These are phyloP conservation scores for Pygoscelis antarcticus DNA, from an alignment of 2,113 vertebrate species.

Conservation along the genomic window DNA sequence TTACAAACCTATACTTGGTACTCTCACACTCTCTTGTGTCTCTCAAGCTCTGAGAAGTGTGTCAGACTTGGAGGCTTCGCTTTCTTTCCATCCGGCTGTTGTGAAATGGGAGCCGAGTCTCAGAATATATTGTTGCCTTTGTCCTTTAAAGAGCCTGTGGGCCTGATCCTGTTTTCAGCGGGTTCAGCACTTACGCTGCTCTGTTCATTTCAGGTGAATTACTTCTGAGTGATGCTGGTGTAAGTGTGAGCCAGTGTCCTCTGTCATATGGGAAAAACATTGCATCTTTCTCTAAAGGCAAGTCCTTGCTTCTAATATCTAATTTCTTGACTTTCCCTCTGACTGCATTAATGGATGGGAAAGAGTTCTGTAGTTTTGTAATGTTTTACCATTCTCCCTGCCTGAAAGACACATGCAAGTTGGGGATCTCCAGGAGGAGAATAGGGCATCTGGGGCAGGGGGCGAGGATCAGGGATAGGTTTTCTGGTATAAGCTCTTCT, in stretches of 20 bases:
- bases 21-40: background rate
- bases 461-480: rapidly evolving
- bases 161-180: background rate
- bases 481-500: background rate
- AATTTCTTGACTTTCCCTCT: background rate
- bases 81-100: background rate
- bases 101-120: background rate
- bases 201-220: background rate
- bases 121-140: background rate
- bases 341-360: background rate
- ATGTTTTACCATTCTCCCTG: background rate
- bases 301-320: background rate
- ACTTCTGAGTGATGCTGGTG: background rate
- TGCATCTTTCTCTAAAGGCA: background rate
- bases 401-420: background rate
- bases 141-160: background rate
- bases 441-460: background rate
- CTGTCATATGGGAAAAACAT: background rate
- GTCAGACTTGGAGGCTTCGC: background rate
- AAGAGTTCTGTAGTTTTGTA: background rate
- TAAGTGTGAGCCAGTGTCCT: background rate
- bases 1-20: slow-evolving; percentile 21
- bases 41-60: background rate
- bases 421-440: background rate
- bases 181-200: background rate